Evolutionary conservation across 2,113 vertebrate species (phyloP).

Genomic region (Vulpes vulpes): DNA sequence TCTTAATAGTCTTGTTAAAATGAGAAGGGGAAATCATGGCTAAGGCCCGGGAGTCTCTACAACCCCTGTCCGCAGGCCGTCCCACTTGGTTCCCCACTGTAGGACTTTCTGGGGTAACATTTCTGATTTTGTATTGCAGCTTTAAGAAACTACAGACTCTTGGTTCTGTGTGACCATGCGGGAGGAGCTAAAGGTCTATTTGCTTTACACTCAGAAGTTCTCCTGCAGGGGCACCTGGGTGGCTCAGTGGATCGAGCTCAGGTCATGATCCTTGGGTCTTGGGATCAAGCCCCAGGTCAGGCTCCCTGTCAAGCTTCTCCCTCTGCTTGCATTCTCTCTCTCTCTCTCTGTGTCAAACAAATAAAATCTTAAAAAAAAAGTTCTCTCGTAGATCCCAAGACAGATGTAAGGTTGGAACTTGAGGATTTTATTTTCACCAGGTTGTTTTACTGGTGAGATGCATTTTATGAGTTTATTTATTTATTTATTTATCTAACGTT

Average conservation of each 20-base stretch:
- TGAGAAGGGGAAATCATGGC: neutral
- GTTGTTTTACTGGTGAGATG: neutral
- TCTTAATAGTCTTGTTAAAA: neutral
- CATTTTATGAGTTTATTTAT: neutral
- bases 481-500: neutral
- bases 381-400: neutral
- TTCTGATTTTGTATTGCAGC: neutral
- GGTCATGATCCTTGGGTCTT: too few species aligned
- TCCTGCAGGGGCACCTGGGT: too few species aligned
- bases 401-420: neutral
- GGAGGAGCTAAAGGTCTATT: neutral
- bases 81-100: neutral
- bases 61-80: neutral
- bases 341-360: too few species aligned
- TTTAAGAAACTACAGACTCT: neutral
- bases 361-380: neutral
- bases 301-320: too few species aligned
- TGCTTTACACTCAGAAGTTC: neutral
- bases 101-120: neutral
- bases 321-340: too few species aligned
- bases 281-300: too few species aligned
- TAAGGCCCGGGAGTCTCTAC: neutral
- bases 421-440: conserved; percentile 1
- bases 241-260: too few species aligned
- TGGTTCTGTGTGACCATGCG: neutral